Evolutionary conservation across 1,140 invertebrate genomes (phyloP), one percentile per base, ranked within the genome.

Genomic region (Neodiprion fabricii): DNA sequence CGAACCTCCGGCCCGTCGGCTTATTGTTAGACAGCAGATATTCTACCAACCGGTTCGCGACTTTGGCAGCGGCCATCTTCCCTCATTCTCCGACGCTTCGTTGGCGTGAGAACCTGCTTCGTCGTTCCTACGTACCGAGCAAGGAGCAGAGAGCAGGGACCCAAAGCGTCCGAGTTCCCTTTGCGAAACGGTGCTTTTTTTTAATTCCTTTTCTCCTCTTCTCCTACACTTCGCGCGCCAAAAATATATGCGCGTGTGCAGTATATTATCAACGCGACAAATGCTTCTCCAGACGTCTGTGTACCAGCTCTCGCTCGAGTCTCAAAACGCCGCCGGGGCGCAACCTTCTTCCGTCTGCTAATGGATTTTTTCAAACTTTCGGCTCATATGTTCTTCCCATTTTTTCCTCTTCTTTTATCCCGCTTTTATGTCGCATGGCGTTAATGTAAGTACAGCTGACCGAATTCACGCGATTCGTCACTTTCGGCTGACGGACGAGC

Each of bases 11-110:
- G 5, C 28, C 28, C 28, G 28, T 40, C 28, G 28, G 28, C 28
- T 40, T 40, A 40, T 40, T 40, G 28, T 40, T 40, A 40, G 28
- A 40, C 28, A 40, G 28, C 28, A 40, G 28, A 40, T 40, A 40
- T 40, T 40, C 28, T 40, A 80, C 79, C 82, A 87, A 88, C 86
- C 86, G 86, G 86, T 88, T 88, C 79, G 82, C 79, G 79, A 81
- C 83, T 86, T 86, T 86, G 82, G 82, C 81, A 78, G 81, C 81
- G 81, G 85, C 85, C 85, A 86, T 86, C 84, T 87, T 86, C 81
- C 79, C 82, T 77, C 67, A 11, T 47, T 83, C 80, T 80, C 82
- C 81, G 79, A 82, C 80, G 84, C 81, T 85, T 80, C 81, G 67
- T 23, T 40, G 21, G 81, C 83, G 83, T 84, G 79, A 84, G 80